Conservation (phyloP, 2,113 vertebrate species). For the Pavo muticus region DNA sequence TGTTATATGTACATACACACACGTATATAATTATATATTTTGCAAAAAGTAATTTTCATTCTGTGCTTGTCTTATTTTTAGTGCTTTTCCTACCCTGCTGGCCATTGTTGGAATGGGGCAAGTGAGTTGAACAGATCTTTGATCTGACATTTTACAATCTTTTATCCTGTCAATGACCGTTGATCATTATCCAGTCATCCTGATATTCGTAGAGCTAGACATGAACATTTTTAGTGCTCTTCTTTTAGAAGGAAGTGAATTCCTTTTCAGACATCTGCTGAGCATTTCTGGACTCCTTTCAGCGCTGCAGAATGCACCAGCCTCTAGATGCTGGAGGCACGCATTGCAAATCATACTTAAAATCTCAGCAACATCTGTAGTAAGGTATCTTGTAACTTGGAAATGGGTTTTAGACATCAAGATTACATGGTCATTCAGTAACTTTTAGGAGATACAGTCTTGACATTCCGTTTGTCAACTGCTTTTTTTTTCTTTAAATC, state of each 20-base stretch:
- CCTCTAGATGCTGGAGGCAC: neutral
- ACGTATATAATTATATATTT: neutral
- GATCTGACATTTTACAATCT: neutral
- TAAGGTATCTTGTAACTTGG: neutral
- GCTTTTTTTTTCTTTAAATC: neutral
- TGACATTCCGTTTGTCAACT: neutral
- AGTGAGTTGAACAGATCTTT: neutral
- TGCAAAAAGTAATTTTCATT: neutral
- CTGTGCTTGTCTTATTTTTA: neutral
- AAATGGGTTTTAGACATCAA: neutral
- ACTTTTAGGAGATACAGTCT: neutral
- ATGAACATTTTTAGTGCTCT: neutral
- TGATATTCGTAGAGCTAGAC: neutral
- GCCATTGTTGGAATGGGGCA: neutral
- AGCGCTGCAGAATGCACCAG: neutral
- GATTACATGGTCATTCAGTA: neutral
- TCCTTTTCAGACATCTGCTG: neutral
- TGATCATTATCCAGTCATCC: neutral
- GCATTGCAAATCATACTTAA: neutral
- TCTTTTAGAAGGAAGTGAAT: neutral
- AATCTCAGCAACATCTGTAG: neutral
- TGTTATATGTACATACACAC: fast-evolving
- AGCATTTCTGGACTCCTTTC: neutral
- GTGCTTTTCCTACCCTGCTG: neutral
- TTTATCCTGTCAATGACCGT: neutral